Evolutionary conservation across 2,797 vertebrate species (phyloP).

Genomic region (Merluccius polli): DNA sequence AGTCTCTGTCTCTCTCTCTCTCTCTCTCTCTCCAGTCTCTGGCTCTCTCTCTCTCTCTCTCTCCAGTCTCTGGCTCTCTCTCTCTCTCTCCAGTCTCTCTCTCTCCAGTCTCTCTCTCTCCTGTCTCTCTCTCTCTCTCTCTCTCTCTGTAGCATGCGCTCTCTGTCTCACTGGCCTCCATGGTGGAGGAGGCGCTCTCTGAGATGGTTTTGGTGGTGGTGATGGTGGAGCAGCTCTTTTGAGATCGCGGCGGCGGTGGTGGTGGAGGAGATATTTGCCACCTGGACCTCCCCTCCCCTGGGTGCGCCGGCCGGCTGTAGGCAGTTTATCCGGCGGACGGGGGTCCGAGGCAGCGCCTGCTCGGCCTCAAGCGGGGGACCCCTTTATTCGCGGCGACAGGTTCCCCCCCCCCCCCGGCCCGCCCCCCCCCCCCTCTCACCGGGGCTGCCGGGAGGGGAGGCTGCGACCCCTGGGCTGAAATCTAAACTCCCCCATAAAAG

Average conservation of each 20-base stretch:
- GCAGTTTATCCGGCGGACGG: constrained; percentile 41
- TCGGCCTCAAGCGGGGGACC: constrained; percentile 53
- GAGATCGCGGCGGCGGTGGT: neutral
- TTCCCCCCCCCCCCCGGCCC: constrained; percentile 58
- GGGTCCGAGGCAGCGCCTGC: constrained; percentile 50
- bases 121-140: too few relatives aligned
- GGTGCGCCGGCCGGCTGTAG: constrained; percentile 39
- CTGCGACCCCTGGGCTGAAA: constrained; percentile 57
- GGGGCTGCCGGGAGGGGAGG: constrained; percentile 50
- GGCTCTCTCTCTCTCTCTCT: too few relatives aligned
- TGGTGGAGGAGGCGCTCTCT: neutral
- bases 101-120: too few relatives aligned
- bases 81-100: too few relatives aligned
- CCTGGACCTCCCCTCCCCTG: constrained; percentile 53
- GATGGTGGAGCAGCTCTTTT: neutral
- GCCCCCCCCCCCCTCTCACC: constrained; percentile 61
- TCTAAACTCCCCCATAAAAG: constrained; percentile 61
- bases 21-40: too few relatives aligned
- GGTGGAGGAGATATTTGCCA: constrained; percentile 47
- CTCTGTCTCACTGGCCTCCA: neutral
- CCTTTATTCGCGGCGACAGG: constrained; percentile 64
- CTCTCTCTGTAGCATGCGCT: too few relatives aligned
- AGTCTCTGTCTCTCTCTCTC: too few relatives aligned
- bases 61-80: too few relatives aligned
- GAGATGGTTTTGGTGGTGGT: neutral